Evolutionary conservation across 2,888 invertebrate genomes (phyloP).

Genomic region (Cosmorhoe ocellata): DNA sequence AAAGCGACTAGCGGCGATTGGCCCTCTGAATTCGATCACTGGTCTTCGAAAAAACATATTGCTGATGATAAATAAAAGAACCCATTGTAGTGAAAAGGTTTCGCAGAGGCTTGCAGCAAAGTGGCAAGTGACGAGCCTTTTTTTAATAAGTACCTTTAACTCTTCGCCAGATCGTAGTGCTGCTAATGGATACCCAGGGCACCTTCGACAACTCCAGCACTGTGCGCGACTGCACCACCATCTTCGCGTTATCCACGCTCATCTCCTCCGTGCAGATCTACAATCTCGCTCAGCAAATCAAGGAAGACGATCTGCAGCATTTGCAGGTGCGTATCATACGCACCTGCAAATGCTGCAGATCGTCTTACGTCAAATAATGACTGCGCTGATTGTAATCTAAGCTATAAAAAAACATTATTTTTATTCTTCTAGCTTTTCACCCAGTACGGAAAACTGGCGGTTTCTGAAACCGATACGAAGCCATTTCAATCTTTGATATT

Average conservation of each 20-base stretch:
- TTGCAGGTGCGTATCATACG: slow-evolving; percentile 82
- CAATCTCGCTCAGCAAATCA: slow-evolving; percentile 90
- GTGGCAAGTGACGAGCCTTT: no score
- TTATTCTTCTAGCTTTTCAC: slow-evolving; percentile 29
- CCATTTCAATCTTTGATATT: slow-evolving; percentile 92
- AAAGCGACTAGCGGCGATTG: no score
- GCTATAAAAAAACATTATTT: not conserved
- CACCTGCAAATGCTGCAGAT: no score
- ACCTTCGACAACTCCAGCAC: slow-evolving; percentile 97
- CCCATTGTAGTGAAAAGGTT: no score
- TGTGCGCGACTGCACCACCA: slow-evolving; percentile 93
- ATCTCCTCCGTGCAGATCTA: slow-evolving; percentile 95
- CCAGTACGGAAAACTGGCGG: slow-evolving; percentile 86
- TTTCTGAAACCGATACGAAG: slow-evolving; percentile 92
- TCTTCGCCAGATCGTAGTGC: slow-evolving; percentile 26
- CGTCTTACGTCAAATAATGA: no score
- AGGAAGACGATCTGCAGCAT: slow-evolving; percentile 97
- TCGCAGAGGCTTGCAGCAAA: no score
- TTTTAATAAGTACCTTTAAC: no score
- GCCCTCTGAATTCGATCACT: no score
- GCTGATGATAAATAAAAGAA: no score
- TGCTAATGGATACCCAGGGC: slow-evolving; percentile 88
- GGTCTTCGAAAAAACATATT: no score
- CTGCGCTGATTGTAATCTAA: no score
- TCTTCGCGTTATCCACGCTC: slow-evolving; percentile 91